Base-by-base conservation (phyloP, 2,113 vertebrate species). In the Menura novaehollandiae region DNA sequence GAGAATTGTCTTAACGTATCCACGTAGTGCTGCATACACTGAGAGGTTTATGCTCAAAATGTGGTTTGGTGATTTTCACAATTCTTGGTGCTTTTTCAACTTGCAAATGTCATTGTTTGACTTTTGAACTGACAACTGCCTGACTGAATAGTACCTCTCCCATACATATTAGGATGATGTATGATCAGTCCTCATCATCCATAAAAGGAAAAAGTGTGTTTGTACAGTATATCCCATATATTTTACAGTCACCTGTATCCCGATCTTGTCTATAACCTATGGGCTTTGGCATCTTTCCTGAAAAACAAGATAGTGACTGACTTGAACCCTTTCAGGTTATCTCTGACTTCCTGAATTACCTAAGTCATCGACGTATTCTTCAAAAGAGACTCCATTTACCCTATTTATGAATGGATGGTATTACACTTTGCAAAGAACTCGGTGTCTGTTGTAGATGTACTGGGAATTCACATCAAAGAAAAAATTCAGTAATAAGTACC, bases 21-120 rank as follows among this genome's bases (percentile, higher is more conserved):
- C 22, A 56, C 30, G 32, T 4, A 41, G n/a, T 7, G 49, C 39
- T 23, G 13, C 15, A 74, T 13, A 26, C 15, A 33, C 7, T 0
- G 0, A 80, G 6, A 74, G 13, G 7, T 46, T 82, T 44, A 52
- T 18, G 27, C 18, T 77, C 4, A 14, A 58, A 80, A 56, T 4
- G 7, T 2, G 14, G 63, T 51, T 51, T 46, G 19, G 16, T 23
- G 11, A 77, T 56, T 93, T 74, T 69, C 41, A 60, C 33, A 52
- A 53, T 28, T 56, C 46, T 46, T 64, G 5, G 51, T 60, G 33
- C 55, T 85, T 84, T 64, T 78, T 60, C 18, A 74, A 47, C 33
- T 52, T 66, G 13, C 6, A 89, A 86, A 41, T 63, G 8, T 46
- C 20, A 79, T 20, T 37, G 24, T n/a, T 46, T 76, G 30, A 39